These are phyloP conservation scores for Oryzias dopingdopingensis DNA, from an alignment of 2,797 vertebrate species.

Conservation along the genomic window DNA sequence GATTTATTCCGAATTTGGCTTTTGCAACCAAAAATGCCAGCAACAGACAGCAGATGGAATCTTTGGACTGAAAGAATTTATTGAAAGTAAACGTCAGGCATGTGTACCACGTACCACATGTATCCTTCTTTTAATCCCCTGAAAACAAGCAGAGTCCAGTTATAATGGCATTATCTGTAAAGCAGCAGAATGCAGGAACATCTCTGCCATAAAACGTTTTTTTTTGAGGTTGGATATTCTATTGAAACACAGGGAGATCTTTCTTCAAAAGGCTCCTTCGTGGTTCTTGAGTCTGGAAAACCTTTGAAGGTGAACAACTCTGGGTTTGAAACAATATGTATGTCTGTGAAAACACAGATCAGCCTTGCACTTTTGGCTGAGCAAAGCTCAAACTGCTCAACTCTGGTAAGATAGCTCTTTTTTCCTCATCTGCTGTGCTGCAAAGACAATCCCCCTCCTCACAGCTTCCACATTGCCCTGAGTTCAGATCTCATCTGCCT, in stretches of 20 bases:
- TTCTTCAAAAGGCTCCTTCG: slow-evolving; percentile 60
- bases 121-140: slow-evolving; percentile 14
- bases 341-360: slow-evolving; percentile 49
- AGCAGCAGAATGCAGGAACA: slow-evolving; percentile 43
- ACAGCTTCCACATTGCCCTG: slow-evolving; percentile 39
- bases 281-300: slow-evolving; percentile 52
- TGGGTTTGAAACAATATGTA: slow-evolving; percentile 51
- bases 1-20: slow-evolving; percentile 9
- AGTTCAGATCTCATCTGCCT: slow-evolving; percentile 30
- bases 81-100: slow-evolving; percentile 33
- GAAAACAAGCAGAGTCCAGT: slow-evolving; percentile 20
- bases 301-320: slow-evolving; percentile 55
- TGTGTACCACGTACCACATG: slow-evolving; percentile 22
- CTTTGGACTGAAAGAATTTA: slow-evolving; percentile 31
- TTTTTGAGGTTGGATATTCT: slow-evolving; percentile 36
- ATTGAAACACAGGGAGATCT: slow-evolving; percentile 60
- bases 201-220: slow-evolving; percentile 52
- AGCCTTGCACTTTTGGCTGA: slow-evolving; percentile 61
- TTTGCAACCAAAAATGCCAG: background rate
- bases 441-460: slow-evolving; percentile 35
- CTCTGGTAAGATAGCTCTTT: slow-evolving; percentile 40
- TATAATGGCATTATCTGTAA: slow-evolving; percentile 71
- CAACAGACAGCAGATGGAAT: slow-evolving; percentile 24
- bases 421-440: slow-evolving; percentile 45
- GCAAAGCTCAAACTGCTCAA: slow-evolving; percentile 40